Conservation (phyloP, 2,888 invertebrate species). For the Hedya salicella region DNA sequence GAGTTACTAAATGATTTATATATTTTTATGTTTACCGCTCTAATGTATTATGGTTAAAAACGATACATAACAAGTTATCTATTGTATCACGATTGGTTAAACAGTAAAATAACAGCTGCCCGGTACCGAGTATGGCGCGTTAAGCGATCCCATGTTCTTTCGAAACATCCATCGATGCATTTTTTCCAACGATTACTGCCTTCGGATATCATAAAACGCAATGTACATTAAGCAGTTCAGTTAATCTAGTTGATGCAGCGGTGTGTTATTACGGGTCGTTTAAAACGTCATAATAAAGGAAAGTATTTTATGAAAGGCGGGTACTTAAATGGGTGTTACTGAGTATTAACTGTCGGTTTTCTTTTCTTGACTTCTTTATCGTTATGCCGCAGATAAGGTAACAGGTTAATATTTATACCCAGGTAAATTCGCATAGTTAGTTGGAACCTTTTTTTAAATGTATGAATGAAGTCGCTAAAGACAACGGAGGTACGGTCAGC, state of each 20-base stretch:
- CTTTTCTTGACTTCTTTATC: slow-evolving; percentile 38
- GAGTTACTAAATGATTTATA: slow-evolving; percentile 22
- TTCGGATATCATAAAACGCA: slow-evolving; percentile 28
- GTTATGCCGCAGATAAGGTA: slow-evolving; percentile 22
- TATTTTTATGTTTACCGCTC: slow-evolving; percentile 19
- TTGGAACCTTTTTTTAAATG: too few species aligned
- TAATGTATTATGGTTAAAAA: slow-evolving; percentile 29
- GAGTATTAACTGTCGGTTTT: slow-evolving; percentile 34
- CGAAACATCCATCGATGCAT: slow-evolving; percentile 29
- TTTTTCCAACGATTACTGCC: slow-evolving; percentile 28
- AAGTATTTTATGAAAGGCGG: slow-evolving; percentile 38
- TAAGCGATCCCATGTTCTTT: slow-evolving; percentile 21
- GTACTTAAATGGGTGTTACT: slow-evolving; percentile 41
- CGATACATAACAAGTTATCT: slow-evolving; percentile 50
- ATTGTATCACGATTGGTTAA: slow-evolving; percentile 48
- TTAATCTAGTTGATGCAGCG: slow-evolving; percentile 7
- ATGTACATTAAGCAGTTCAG: slow-evolving; percentile 21
- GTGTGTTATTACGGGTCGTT: slow-evolving; percentile 38
- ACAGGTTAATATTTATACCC: neutral
- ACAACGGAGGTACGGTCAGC: too few species aligned
- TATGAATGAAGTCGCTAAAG: too few species aligned
- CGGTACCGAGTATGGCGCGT: slow-evolving; percentile 40
- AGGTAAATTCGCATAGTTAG: too few species aligned
- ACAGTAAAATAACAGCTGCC: slow-evolving; percentile 51
- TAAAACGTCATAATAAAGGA: slow-evolving; percentile 41